Percentiles rank a stretch among this genome's conserved stretches.
These are phyloP conservation scores for Aphrocallistes beatrix DNA, from an alignment of 37 sponge, comb jelly and placozoan genomes.

Conservation along the genomic window DNA sequence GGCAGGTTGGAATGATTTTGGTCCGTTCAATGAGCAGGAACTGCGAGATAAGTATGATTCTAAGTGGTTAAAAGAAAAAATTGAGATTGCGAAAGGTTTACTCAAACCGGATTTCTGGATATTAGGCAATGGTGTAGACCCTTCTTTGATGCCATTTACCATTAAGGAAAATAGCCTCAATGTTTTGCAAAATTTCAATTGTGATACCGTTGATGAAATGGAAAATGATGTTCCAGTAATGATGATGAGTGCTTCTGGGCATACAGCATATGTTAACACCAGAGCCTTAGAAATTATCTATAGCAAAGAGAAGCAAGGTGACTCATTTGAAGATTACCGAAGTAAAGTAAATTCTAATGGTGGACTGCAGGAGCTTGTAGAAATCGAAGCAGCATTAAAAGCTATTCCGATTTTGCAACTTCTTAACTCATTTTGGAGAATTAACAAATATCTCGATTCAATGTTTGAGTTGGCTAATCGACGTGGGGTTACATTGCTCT, in stretches of 20 bases:
- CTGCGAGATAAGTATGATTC: background rate
- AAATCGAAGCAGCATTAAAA: background rate
- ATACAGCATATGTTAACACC: constrained; percentile 22
- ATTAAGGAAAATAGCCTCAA: no score
- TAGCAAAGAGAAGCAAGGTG: background rate
- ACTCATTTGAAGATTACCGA: background rate
- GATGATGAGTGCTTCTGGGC: constrained; percentile 15
- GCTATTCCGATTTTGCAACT: background rate
- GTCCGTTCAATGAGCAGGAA: constrained; percentile 16
- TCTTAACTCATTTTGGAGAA: no score
- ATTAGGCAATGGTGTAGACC: background rate
- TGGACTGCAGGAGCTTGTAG: constrained; percentile 13
- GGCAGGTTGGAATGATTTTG: constrained; percentile 14
- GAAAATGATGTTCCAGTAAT: background rate
- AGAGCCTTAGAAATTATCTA: background rate
- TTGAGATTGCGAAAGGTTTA: no score
- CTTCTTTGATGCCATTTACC: background rate
- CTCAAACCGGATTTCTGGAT: no score
- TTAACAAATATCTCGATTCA: background rate
- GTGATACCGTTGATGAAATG: background rate
- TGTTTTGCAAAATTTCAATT: no score
- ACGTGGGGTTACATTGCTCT: constrained; percentile 22
- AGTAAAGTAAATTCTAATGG: background rate
- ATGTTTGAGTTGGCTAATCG: background rate
- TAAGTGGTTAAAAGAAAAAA: background rate